Evolutionary conservation across 2,797 vertebrate species (phyloP).

Genomic region (Anguilla pacifica): DNA sequence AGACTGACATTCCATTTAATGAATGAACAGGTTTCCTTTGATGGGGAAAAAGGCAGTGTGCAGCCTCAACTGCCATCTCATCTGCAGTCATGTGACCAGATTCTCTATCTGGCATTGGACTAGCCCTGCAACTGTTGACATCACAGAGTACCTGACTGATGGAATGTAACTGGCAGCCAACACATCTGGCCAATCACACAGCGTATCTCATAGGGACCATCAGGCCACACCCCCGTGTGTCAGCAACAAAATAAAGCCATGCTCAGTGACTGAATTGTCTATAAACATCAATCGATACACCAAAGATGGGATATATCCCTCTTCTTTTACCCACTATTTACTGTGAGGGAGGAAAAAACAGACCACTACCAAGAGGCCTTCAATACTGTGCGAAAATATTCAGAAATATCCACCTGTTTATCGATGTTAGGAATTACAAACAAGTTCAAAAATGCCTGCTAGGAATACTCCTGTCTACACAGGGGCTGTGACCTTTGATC

Average conservation of each 20-base stretch:
- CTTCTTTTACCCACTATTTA: neutral
- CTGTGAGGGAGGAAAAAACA: neutral
- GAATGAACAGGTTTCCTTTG: neutral
- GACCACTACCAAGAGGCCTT: neutral
- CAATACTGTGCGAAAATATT: neutral
- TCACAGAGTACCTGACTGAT: neutral
- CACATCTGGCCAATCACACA: neutral
- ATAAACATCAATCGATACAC: neutral
- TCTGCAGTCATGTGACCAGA: neutral
- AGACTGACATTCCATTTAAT: neutral
- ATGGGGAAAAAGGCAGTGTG: no score
- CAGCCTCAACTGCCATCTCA: no score
- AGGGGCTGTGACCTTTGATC: slow-evolving; percentile 1
- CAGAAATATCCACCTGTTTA: neutral
- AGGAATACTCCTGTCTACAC: slow-evolving; percentile 10
- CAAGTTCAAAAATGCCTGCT: neutral
- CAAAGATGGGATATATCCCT: neutral
- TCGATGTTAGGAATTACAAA: neutral
- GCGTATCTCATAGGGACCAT: neutral
- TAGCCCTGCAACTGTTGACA: neutral
- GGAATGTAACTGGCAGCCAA: neutral
- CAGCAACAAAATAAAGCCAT: neutral
- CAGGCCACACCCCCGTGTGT: neutral
- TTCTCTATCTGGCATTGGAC: neutral
- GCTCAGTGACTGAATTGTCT: neutral